These are phyloP conservation scores for Sinocyclocheilus rhinocerous DNA, from an alignment of 2,113 vertebrate genomes.

Conservation along the genomic window DNA sequence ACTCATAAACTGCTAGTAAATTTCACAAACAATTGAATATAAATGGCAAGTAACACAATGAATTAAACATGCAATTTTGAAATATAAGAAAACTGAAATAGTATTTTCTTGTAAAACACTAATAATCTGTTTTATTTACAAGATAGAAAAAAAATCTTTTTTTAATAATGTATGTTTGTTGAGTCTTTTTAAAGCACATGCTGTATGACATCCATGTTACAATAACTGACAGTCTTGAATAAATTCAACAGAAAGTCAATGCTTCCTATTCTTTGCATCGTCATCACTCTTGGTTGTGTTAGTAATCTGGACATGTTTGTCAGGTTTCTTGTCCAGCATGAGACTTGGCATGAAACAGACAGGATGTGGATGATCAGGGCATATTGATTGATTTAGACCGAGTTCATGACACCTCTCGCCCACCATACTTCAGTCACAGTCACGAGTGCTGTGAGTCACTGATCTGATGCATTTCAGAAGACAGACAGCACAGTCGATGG, in stretches of 20 bases:
- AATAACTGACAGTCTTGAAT: neutral
- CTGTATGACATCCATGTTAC: neutral
- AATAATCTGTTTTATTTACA: no score
- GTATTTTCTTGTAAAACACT: no score
- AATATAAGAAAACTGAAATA: no score
- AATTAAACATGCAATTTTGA: no score
- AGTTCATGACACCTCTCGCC: neutral
- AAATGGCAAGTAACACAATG: no score
- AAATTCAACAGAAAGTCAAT: neutral
- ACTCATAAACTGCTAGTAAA: no score
- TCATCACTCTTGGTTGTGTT: neutral
- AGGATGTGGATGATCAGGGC: slow-evolving; percentile 38
- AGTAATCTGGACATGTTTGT: slow-evolving; percentile 21
- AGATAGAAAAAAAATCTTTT: no score
- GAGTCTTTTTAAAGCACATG: no score
- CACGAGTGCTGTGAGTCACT: neutral
- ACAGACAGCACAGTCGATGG: neutral
- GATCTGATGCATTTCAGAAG: slow-evolving; percentile 26
- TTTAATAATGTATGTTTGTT: no score
- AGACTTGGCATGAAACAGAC: slow-evolving; percentile 17
- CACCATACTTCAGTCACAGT: neutral
- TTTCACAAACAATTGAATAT: no score
- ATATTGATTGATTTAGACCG: slow-evolving; percentile 34
- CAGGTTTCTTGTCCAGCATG: slow-evolving; percentile 4
- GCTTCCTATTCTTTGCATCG: neutral